phyloP scores from a whole-genome alignment of 1,140 invertebrate species.

The Euwallacea similis region DNA sequence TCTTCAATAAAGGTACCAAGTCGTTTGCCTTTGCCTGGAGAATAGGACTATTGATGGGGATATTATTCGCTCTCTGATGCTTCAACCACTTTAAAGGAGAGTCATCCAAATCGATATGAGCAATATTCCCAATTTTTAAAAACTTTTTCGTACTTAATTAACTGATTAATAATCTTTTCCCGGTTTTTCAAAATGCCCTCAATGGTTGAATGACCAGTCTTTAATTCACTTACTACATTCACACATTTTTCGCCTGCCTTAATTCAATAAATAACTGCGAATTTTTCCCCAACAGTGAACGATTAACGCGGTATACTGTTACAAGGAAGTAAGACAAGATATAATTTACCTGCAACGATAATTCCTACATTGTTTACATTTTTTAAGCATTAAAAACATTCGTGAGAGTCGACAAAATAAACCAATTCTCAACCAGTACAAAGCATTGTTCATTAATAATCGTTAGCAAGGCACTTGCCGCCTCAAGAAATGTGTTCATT shows the following conservation, averaged over 20 bases:
- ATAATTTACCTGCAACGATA: background rate
- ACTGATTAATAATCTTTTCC: too few species aligned
- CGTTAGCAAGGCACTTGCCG: background rate
- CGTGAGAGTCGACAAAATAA: background rate
- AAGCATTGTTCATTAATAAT: background rate
- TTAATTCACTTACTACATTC: background rate
- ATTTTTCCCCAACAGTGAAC: slow-evolving; percentile 1
- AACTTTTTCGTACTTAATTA: too few species aligned
- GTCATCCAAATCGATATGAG: too few species aligned
- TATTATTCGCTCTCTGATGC: too few species aligned
- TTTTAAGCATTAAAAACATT: slow-evolving; percentile 2
- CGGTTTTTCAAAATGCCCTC: too few species aligned
- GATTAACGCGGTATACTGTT: background rate
- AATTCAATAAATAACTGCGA: background rate
- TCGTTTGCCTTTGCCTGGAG: too few species aligned
- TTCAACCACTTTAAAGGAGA: too few species aligned
- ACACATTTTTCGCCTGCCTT: too few species aligned
- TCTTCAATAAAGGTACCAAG: too few species aligned
- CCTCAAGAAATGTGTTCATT: background rate
- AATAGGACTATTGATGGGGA: too few species aligned
- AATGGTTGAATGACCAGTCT: background rate
- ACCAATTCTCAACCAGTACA: background rate
- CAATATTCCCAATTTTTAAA: too few species aligned
- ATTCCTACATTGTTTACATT: background rate
- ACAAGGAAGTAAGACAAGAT: background rate